phyloP scores from a whole-genome alignment of 2,888 invertebrate genomes.

The Tenthredo amoena region DNA sequence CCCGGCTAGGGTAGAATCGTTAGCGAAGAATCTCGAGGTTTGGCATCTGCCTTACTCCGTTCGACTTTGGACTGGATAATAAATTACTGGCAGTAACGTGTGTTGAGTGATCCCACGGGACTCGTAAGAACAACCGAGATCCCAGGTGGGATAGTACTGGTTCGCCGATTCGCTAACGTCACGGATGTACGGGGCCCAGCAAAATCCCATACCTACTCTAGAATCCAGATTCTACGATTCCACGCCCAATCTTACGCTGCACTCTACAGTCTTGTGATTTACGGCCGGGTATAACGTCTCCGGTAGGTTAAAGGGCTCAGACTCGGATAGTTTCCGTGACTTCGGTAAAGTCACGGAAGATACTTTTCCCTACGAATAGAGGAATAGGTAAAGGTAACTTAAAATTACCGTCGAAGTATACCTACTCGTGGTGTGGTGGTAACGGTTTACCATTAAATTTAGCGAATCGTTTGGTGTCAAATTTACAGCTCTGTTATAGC shows the following conservation, averaged over 20 bases:
- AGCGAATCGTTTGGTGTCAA: constrained; percentile 30
- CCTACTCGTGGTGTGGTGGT: background rate
- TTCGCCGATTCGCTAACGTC: constrained; percentile 45
- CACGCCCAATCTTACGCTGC: constrained; percentile 49
- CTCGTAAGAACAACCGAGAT: constrained; percentile 48
- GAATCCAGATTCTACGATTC: constrained; percentile 45
- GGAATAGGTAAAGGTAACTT: background rate
- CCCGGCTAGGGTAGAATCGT: background rate
- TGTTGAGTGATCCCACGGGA: constrained; percentile 48
- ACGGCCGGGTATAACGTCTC: constrained; percentile 18
- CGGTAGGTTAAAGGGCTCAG: constrained; percentile 19
- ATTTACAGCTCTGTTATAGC: constrained; percentile 5
- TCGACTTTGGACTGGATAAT: constrained; percentile 18
- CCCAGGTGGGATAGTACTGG: constrained; percentile 45
- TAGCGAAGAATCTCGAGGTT: constrained; percentile 20
- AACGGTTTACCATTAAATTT: constrained; percentile 19
- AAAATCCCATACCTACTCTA: constrained; percentile 30
- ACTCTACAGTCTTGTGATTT: constrained; percentile 43
- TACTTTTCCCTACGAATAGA: background rate
- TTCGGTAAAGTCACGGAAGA: constrained; percentile 23
- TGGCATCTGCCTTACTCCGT: constrained; percentile 7
- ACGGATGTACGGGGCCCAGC: constrained; percentile 12
- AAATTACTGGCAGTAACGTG: constrained; percentile 47
- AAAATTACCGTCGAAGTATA: constrained; percentile 9
- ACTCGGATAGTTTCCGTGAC: constrained; percentile 24